Evolutionary conservation across 2,113 vertebrate species (phyloP).

Genomic region (Sterrhoptilus dennistouni): DNA sequence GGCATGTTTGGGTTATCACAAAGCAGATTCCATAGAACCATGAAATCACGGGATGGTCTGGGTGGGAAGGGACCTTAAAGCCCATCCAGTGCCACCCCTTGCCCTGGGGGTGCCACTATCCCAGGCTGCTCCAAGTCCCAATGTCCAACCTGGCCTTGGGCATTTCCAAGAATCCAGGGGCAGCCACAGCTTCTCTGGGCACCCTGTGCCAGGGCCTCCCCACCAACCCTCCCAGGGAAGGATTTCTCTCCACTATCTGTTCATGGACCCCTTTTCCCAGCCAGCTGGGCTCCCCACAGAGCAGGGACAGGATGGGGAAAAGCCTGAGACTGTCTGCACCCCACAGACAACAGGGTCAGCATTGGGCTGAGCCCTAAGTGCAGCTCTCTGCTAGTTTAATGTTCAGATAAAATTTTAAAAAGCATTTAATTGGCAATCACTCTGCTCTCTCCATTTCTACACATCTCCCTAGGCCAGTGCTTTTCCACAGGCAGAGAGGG

Average conservation of each 20-base stretch:
- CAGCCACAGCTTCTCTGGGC: background rate
- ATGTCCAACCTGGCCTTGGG: fast-evolving
- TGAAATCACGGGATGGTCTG: background rate
- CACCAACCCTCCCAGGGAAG: fast-evolving
- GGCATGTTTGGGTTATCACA: background rate
- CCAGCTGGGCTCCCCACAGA: background rate
- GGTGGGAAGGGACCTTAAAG: background rate
- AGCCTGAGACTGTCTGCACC: background rate
- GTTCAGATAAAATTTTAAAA: conserved; percentile 38
- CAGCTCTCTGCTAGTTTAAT: background rate
- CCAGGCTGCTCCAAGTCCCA: background rate
- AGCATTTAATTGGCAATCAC: conserved; percentile 51
- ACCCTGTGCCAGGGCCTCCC: background rate
- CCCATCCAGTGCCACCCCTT: too few relatives aligned
- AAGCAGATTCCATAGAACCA: background rate
- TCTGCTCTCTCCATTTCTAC: background rate
- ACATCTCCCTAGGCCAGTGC: background rate
- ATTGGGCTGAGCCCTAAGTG: background rate
- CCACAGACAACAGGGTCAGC: background rate
- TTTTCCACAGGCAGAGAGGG: fast-evolving
- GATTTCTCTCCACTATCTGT: fast-evolving
- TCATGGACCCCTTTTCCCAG: background rate
- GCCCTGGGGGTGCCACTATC: fast-evolving
- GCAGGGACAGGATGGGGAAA: background rate
- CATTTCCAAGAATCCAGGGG: background rate